A percentile compares a stretch with the other conserved stretches of the same genome.
Conservation (phyloP, 2,888 invertebrate species). For the Polia nebulosa region DNA sequence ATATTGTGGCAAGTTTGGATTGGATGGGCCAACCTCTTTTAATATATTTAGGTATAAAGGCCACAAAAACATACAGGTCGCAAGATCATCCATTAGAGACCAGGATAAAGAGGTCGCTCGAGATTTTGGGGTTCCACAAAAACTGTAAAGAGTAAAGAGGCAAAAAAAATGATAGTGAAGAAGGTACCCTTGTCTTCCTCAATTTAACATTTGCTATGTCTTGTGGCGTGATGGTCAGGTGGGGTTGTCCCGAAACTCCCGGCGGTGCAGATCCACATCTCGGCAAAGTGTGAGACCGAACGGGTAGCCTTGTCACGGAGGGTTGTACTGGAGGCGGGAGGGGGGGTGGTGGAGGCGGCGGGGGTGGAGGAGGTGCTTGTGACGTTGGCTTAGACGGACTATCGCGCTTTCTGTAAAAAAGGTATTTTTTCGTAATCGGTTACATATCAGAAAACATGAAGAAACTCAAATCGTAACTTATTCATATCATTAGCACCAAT, state of each 20-base stretch:
- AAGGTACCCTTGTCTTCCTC: conserved; percentile 83
- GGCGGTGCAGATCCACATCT: conserved; percentile 86
- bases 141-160: no score
- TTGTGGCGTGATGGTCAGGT: conserved; percentile 86
- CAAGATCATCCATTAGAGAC: no score
- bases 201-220: conserved; percentile 88
- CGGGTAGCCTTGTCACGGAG: conserved; percentile 67
- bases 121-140: not conserved
- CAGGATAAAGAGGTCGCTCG: not conserved
- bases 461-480: not conserved
- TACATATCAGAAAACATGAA: not conserved
- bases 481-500: conserved; percentile 29
- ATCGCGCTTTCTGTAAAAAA: conserved; percentile 67
- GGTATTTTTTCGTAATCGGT: not conserved
- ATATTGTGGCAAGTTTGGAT: not conserved
- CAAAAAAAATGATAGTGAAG: not conserved
- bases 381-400: conserved; percentile 53
- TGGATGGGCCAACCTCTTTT: not conserved
- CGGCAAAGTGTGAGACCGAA: conserved; percentile 82
- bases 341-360: conserved; percentile 79
- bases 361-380: conserved; percentile 74
- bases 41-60: not conserved
- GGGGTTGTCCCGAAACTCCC: conserved; percentile 75
- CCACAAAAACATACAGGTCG: not conserved
- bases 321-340: conserved; percentile 70